Conservation (phyloP, 2,113 vertebrate species). For the Enhydra lutris region DNA sequence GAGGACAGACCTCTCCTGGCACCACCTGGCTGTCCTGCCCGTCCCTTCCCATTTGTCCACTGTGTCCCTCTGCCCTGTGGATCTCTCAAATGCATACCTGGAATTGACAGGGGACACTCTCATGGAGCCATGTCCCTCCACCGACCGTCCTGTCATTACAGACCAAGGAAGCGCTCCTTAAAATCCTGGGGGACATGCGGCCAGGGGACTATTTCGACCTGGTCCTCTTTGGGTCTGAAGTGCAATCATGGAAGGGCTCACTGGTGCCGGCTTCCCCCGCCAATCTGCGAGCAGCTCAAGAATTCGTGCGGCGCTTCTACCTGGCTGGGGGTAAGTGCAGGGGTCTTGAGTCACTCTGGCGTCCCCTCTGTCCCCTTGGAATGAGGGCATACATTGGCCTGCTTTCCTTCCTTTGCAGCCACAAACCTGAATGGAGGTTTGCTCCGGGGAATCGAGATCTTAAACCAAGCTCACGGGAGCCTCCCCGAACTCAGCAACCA, state of each 20-base stretch:
- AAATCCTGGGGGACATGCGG: constrained; percentile 84
- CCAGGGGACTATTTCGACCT: constrained; percentile 86
- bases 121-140: not conserved
- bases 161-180: constrained; percentile 86
- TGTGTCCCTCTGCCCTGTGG: not conserved
- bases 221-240: constrained; percentile 81
- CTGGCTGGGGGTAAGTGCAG: constrained; percentile 54
- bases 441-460: constrained; percentile 86
- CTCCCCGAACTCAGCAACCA: constrained; percentile 80
- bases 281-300: constrained; percentile 79
- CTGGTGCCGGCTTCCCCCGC: constrained; percentile 79
- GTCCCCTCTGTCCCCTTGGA: not conserved
- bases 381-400: not conserved
- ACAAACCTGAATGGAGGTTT: constrained; percentile 92
- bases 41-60: not conserved
- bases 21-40: not conserved
- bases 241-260: constrained; percentile 81
- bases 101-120: not conserved
- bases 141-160: constrained; percentile 62
- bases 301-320: constrained; percentile 75
- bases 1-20: not conserved
- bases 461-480: constrained; percentile 80
- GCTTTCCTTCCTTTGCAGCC: constrained; percentile 78
- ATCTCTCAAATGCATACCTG: not conserved
- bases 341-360: not conserved